Percentiles rank a stretch among this genome's conserved stretches.
Evolutionary conservation across 2,797 vertebrate species (phyloP).

Genomic region (Sebastes vulpes): DNA sequence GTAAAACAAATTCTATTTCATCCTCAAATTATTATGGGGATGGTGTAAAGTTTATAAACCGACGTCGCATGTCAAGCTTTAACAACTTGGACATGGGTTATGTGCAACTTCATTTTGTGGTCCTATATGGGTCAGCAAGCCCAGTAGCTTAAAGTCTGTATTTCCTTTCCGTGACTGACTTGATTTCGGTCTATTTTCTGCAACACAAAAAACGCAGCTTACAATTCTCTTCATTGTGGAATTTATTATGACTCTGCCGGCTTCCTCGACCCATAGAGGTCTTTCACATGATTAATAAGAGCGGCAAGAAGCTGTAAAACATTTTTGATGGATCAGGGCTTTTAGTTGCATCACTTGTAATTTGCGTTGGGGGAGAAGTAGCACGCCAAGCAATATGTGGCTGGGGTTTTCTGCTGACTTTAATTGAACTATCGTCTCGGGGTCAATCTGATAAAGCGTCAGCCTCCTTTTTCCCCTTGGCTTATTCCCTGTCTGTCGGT

Average conservation of each 20-base stretch:
- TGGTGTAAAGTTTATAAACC: not conserved
- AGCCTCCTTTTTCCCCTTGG: not conserved
- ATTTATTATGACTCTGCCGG: not conserved
- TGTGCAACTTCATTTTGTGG: not conserved
- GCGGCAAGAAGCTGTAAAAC: not conserved
- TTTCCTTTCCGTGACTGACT: not conserved
- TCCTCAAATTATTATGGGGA: slow-evolving; percentile 3
- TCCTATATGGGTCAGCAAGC: not conserved
- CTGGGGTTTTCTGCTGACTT: slow-evolving; percentile 27
- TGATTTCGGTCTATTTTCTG: not conserved
- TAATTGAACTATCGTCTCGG: slow-evolving; percentile 33
- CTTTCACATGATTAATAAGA: slow-evolving; percentile 29
- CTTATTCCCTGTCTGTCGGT: slow-evolving; percentile 11
- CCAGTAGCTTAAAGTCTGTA: not conserved
- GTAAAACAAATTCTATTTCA: slow-evolving; percentile 17
- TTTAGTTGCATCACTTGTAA: slow-evolving; percentile 32
- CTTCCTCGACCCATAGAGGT: not conserved
- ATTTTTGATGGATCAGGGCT: slow-evolving; percentile 16
- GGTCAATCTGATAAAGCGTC: slow-evolving; percentile 31
- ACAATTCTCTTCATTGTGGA: not conserved
- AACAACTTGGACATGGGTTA: slow-evolving; percentile 4
- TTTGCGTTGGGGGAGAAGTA: slow-evolving; percentile 8
- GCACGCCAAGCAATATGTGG: slow-evolving; percentile 3
- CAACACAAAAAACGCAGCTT: not conserved
- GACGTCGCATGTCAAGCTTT: not conserved